Evolutionary conservation across 2,113 vertebrate species (phyloP).

Genomic region (Machaerirhynchus nigripectus): DNA sequence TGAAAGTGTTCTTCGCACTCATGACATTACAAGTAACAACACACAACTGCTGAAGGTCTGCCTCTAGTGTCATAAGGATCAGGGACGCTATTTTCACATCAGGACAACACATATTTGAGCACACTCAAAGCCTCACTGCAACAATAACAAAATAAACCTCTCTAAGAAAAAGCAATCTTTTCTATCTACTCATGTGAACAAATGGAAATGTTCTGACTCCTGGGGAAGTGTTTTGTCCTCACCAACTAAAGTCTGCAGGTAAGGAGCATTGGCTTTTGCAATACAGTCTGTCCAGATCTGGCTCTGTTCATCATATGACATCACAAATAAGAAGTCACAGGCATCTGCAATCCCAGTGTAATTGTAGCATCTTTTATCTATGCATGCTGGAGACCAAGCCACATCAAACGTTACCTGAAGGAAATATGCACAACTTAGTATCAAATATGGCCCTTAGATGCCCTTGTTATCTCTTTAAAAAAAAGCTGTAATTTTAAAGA

Average conservation of each 20-base stretch:
- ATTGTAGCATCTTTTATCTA: conserved; percentile 91
- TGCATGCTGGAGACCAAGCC: conserved; percentile 88
- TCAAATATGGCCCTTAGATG: background rate
- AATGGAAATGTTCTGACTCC: background rate
- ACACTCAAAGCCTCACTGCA: background rate
- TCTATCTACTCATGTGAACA: background rate
- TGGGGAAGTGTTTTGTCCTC: conserved; percentile 4
- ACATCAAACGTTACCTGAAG: conserved; percentile 93
- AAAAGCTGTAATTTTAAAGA: background rate
- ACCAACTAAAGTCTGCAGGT: conserved; percentile 85
- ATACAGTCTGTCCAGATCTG: conserved; percentile 87
- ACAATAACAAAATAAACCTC: background rate
- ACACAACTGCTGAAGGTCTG: background rate
- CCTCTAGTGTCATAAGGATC: background rate
- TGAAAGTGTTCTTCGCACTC: background rate
- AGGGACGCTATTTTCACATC: background rate
- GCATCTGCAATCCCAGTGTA: conserved; percentile 85
- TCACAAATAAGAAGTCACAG: conserved; percentile 94
- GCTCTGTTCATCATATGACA: conserved; percentile 96
- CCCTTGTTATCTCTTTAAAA: background rate
- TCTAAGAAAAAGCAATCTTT: background rate
- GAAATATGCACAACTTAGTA: background rate
- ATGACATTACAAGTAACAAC: background rate
- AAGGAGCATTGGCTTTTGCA: conserved; percentile 90
- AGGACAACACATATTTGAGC: background rate